Base-by-base conservation (phyloP, 2,113 vertebrate genomes). In the Nettapus auritus region DNA sequence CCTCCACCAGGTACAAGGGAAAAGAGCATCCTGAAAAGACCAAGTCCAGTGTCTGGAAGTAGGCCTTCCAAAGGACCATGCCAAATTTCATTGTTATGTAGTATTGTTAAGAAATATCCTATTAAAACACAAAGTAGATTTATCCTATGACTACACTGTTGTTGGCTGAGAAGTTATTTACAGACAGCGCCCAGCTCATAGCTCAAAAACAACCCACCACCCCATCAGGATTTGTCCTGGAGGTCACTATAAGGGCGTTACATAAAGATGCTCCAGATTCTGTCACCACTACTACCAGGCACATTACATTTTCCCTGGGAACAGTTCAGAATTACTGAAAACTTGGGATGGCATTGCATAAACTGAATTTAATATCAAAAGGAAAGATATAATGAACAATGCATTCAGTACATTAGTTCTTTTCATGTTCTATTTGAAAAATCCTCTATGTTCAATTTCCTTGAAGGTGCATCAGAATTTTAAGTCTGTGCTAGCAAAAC, bases 391-490 rank as follows among this genome's bases (percentile, higher is more conserved):
- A 42, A 84, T 25, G 8, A 60, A 36, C 21, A 74, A 31, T 1
- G 16, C 18, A 46, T 57, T 50, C 73, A 73, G 66, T 50, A 75
- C 38, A 52, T 80, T 6, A 83, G 34, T 55, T 21, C 55, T 91
- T 60, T 38, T 23, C 38, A 48, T 57, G 50, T 60, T 84, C 44
- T 1, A 1, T 9, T 57, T 53, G n/a, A 87, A 18, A 76, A 73
- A 95, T 26, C 48, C 53, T 52, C 52, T 63, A 2, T 66, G 79
- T 76, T 76, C 44, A 34, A 21, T n/a, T 86, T 86, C 60, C 79
- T 75, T 36, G 18, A 73, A 84, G n/a, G 14, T 71, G 64, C 73
- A 86, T 88, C 46, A 68, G 38, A 25, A 46, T 66, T 88, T 86
- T 53, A 22, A 89, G 73, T 5, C 34, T 55, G 21, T 60, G 48